Evolutionary conservation across 2,888 invertebrate genomes (phyloP).

Genomic region (Heliconius aoede): DNA sequence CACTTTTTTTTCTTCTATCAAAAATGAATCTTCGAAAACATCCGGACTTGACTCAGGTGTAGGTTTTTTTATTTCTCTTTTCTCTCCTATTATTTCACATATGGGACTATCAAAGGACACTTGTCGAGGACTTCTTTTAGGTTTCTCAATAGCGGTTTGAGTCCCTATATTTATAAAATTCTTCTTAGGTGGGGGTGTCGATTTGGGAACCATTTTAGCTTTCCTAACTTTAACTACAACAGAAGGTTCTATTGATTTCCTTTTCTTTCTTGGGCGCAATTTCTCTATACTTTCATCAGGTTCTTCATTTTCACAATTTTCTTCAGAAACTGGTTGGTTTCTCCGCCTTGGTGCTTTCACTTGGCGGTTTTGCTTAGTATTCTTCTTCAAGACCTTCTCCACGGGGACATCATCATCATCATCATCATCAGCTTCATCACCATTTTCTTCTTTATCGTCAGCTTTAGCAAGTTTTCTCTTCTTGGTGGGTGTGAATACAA

Average conservation of each 20-base stretch:
- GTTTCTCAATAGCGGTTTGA: conserved; percentile 69
- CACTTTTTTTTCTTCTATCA: conserved; percentile 65
- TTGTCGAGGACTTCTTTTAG: conserved; percentile 62
- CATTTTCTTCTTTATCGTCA: conserved; percentile 15
- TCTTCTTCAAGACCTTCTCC: conserved; percentile 49
- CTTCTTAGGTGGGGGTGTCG: conserved; percentile 72
- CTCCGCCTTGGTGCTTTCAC: conserved; percentile 27
- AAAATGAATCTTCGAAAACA: conserved; percentile 76
- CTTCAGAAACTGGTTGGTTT: conserved; percentile 48
- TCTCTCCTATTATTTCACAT: conserved; percentile 63
- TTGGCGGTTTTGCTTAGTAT: conserved; percentile 47
- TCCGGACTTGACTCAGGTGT: conserved; percentile 70
- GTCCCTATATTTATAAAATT: conserved; percentile 73
- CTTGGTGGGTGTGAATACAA: conserved; percentile 81
- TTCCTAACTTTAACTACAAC: conserved; percentile 67
- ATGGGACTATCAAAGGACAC: conserved; percentile 75
- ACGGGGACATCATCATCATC: conserved; percentile 37
- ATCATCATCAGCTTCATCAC: conserved; percentile 21
- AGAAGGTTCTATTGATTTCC: conserved; percentile 68
- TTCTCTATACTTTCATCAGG: conserved; percentile 54
- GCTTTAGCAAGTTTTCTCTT: conserved; percentile 53
- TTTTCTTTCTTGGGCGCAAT: conserved; percentile 55
- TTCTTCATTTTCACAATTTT: conserved; percentile 62
- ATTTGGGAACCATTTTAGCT: conserved; percentile 64
- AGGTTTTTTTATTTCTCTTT: conserved; percentile 37